phyloP scores from a whole-genome alignment of 2,113 vertebrate genomes.

The Micromys minutus region DNA sequence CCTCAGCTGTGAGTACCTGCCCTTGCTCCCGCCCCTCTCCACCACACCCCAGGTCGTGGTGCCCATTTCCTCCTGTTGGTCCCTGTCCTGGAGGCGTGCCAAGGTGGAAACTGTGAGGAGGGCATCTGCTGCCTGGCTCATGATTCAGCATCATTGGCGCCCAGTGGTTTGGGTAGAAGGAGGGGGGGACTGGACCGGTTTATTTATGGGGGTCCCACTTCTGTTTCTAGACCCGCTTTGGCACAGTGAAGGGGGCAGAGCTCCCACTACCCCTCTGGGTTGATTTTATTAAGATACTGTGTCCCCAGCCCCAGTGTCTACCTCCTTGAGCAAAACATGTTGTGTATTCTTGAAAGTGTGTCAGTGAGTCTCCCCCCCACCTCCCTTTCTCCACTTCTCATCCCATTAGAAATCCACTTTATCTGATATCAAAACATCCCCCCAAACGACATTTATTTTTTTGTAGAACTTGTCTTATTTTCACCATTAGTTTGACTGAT shows the following conservation, averaged over 20 bases:
- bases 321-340: neutral
- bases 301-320: neutral
- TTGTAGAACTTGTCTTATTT: neutral
- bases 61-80: neutral
- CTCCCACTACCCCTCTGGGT: neutral
- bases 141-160: conserved; percentile 75
- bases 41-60: neutral
- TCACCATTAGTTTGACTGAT: neutral
- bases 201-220: neutral
- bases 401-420: neutral
- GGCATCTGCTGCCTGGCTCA: neutral
- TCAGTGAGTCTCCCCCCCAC: neutral
- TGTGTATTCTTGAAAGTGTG: conserved; percentile 52
- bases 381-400: neutral
- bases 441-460: neutral
- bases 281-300: neutral
- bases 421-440: neutral
- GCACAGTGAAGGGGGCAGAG: neutral
- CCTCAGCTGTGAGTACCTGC: conserved; percentile 67
- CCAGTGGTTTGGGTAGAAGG: conserved; percentile 12
- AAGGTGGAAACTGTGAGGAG: neutral
- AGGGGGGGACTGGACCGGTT: neutral
- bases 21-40: neutral
- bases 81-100: neutral
- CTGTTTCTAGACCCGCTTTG: neutral